Evolutionary conservation across 2,888 invertebrate species (phyloP), one percentile per base, ranked within the genome.

Genomic region (Oscheius onirici): DNA sequence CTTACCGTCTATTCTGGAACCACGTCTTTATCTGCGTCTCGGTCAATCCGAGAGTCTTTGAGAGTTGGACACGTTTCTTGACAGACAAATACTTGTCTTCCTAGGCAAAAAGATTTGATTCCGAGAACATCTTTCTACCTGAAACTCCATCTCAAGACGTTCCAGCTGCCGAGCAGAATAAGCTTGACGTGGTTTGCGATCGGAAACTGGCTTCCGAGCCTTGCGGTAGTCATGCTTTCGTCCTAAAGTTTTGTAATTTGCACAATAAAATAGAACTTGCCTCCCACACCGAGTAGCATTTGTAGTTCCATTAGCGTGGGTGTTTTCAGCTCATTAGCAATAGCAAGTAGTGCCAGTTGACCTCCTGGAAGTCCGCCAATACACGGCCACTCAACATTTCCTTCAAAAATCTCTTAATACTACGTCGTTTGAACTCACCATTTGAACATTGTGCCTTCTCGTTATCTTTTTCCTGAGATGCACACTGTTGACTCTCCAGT

Each of bases 21-120:
- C 95, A 95, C 0, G 95, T 95, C 88, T 96, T 96, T 80, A 96
- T 95, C 89, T 96, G 95, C 0, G 95, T 95, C 89, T 96, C 95
- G 0, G 95, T 95, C 54, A 96, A 90, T 79, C 92, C 93, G 41
- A 97, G 89, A 0, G 92, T 92, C 88, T 94, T 94, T 0, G 95
- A 95, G 3, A 97, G 90, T 84, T 96, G 95, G 92, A 95, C 93
- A 67, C 97, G 90, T 88, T 96, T 97, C 85, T 93, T 94, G 0
- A 97, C 96, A 88, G 95, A 95, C 68, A 97, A 90, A 88, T 97
- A 97, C 88, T 97, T 96, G 90, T 97, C 96, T 67, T 93, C 91
- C 92, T 92, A 88, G 11, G 85, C 87, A 52, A 26, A 15, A 10
- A 17, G 10, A 28, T 61, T 24, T 10, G 3, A 40, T 41, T 41